Evolutionary conservation across 2,797 vertebrate species (phyloP), one percentile per base, ranked within the genome.

Genomic region (Pyrocephalus nanus): DNA sequence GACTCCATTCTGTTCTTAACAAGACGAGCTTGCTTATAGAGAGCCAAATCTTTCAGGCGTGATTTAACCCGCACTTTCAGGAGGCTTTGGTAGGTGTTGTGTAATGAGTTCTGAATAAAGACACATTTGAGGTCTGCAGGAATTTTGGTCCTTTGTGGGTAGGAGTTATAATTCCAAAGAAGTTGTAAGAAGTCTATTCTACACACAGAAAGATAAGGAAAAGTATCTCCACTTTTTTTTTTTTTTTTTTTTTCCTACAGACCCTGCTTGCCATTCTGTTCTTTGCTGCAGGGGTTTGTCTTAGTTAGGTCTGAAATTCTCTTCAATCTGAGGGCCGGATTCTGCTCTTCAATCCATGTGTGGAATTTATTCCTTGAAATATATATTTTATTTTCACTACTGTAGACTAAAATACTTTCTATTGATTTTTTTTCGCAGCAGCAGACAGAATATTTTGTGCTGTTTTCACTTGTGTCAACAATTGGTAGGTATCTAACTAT

Each of bases 141-240:
- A 93, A 88, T 84, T 76, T 61, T 93, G n/a, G 48, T 91, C 80
- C 91, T 93, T 96, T 92, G 95, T 96, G 94, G 83, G 62, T 90
- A 96, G 78, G 92, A 96, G 93, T 95, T 96, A 84, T 89, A 95
- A 97, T 96, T 97, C 94, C 93, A 93, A 93, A 91, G 95, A 96
- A 93, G 94, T 87, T 96, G 84, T 95, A 93, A 96, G 94, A 92
- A 90, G 64, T 48, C 87, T 96, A 67, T 97, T 96, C 90, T 92
- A 92, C 84, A 93, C 95, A 96, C 74, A 97, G 92, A 95, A 96
- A 86, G 88, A 84, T 86, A 96, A 81, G 62, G 65, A 88, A 94
- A 96, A 95, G 54, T 85, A 95, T 94, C 86, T 86, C 75, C 69
- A 74, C 79, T 67, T 86, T 94, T 93, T 94, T 77, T 87, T 95